Evolutionary conservation across 2,113 vertebrate species (phyloP).

Genomic region (Notarius lentiginosus): DNA sequence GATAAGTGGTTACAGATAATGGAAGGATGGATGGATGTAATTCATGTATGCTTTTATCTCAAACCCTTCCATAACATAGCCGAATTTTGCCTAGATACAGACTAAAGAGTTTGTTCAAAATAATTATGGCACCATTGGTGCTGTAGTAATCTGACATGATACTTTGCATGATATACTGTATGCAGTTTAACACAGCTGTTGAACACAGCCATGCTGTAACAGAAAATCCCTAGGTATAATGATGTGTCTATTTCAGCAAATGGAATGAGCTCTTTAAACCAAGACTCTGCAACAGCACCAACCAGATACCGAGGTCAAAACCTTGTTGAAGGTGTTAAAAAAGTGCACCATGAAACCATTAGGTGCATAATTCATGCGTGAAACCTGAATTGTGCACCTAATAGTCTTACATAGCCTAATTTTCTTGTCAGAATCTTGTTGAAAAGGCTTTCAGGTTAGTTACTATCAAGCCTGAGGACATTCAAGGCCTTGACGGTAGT

Average conservation of each 20-base stretch:
- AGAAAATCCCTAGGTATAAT: neutral
- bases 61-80: neutral
- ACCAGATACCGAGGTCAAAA: neutral
- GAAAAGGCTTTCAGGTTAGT: neutral
- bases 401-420: neutral
- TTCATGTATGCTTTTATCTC: neutral
- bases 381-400: neutral
- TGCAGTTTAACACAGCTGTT: neutral
- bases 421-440: neutral
- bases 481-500: neutral
- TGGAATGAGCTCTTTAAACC: neutral
- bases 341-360: neutral
- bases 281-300: neutral
- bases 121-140: neutral
- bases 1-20: too few relatives aligned
- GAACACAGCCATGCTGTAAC: neutral
- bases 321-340: neutral
- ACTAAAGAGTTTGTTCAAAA: too few relatives aligned
- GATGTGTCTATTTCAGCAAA: too few relatives aligned
- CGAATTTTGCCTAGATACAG: neutral
- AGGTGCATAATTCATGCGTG: neutral
- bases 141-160: neutral
- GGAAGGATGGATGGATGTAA: too few relatives aligned
- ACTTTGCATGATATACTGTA: neutral
- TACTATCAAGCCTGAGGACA: neutral